Percentiles rank a stretch among this genome's conserved stretches.
Conservation (phyloP, 2,113 vertebrate species). For the Thryonomys swinderianus region DNA sequence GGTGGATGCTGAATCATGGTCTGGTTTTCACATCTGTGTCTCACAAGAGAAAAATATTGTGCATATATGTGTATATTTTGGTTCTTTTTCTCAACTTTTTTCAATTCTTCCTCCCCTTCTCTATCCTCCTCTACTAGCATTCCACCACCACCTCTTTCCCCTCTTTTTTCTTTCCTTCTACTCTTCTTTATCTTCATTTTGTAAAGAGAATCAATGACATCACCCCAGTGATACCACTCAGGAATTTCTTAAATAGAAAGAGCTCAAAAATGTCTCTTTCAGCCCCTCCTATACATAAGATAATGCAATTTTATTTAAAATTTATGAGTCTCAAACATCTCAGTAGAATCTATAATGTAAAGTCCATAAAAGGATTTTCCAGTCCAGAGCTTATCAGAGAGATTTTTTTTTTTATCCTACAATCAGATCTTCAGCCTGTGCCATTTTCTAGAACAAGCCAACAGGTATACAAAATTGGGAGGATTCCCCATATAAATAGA, state of each 20-base stretch:
- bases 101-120: neutral
- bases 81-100: neutral
- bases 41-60: neutral
- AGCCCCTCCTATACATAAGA: neutral
- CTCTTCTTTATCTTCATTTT: neutral
- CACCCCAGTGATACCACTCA: neutral
- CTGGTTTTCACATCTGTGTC: neutral
- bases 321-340: neutral
- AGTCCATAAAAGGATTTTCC: neutral
- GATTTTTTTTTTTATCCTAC: neutral
- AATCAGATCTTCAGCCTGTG: no score
- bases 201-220: neutral
- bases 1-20: neutral
- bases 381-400: neutral
- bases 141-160: accelerated
- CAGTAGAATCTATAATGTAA: neutral
- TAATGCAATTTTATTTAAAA: neutral
- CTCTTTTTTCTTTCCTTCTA: no score
- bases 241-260: neutral
- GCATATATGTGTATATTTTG: neutral
- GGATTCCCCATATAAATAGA: neutral
- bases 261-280: neutral
- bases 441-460: neutral
- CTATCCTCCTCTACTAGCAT: neutral
- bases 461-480: no score